Evolutionary conservation across 2,113 vertebrate species (phyloP).

Genomic region (Nibea coibor): DNA sequence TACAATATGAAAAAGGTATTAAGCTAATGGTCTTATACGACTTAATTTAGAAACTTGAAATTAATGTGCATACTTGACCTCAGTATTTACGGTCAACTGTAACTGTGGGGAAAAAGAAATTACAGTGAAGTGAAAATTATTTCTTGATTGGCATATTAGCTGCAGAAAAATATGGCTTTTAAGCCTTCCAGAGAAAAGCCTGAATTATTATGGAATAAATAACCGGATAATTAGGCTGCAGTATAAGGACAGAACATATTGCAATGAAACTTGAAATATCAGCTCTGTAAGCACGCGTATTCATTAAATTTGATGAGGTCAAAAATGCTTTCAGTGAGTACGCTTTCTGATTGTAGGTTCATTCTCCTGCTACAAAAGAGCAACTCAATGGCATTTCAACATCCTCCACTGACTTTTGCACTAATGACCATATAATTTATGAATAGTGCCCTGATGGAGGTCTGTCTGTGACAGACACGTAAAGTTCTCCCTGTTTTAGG

Average conservation of each 20-base stretch:
- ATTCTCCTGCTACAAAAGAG: background rate
- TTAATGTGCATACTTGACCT: background rate
- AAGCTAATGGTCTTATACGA: background rate
- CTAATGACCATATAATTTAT: background rate
- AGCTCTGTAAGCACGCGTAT: background rate
- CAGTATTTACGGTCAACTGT: background rate
- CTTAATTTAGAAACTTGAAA: background rate
- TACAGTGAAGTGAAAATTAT: too few relatives aligned
- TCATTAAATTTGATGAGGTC: conserved; percentile 18
- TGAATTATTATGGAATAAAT: background rate
- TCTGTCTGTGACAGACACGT: background rate
- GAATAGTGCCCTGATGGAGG: too few relatives aligned
- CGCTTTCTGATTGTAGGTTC: background rate
- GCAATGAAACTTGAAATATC: conserved; percentile 17
- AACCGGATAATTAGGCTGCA: background rate
- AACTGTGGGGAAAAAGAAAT: too few relatives aligned
- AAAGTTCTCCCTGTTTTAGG: background rate
- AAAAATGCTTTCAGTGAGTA: background rate
- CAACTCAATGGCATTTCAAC: background rate
- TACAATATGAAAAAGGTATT: background rate
- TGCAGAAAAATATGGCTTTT: background rate
- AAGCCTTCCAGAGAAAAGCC: background rate
- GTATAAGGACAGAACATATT: background rate
- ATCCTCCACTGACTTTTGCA: background rate
- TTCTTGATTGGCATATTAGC: background rate